phyloP scores from a whole-genome alignment of 2,888 invertebrate species.

The Pherbina coryleti region DNA sequence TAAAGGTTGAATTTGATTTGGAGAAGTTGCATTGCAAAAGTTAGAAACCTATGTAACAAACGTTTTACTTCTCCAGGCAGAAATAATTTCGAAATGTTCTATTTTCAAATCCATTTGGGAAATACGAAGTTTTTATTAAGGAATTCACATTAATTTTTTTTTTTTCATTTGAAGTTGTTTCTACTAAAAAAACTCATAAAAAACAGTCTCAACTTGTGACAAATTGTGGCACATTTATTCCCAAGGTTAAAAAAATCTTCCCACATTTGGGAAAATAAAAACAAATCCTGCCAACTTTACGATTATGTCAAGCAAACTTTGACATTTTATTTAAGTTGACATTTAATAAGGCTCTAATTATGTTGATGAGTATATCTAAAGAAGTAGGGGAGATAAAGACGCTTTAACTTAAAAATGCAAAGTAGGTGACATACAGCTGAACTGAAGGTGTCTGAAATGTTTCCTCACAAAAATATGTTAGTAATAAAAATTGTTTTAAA shows the following conservation, averaged over 20 bases:
- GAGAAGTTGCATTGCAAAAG: too few relatives aligned
- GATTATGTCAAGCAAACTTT: conserved; percentile 11
- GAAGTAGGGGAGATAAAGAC: background rate
- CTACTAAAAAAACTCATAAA: background rate
- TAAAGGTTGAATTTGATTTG: too few relatives aligned
- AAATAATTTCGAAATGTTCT: too few relatives aligned
- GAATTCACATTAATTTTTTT: background rate
- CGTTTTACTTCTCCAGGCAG: too few relatives aligned
- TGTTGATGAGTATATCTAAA: background rate
- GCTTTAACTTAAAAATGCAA: background rate
- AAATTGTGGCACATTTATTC: too few relatives aligned
- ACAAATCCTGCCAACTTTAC: conserved; percentile 24
- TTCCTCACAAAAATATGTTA: conserved; percentile 2
- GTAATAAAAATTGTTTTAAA: conserved; percentile 31
- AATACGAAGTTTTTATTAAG: background rate
- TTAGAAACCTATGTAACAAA: too few relatives aligned
- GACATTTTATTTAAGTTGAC: conserved; percentile 27
- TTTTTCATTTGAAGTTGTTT: background rate
- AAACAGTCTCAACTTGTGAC: too few relatives aligned
- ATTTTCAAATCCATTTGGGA: too few relatives aligned
- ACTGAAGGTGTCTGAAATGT: background rate
- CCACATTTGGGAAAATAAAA: background rate
- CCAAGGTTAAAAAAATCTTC: background rate
- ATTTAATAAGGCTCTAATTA: conserved; percentile 36
- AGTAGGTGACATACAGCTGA: background rate